Evolutionary conservation across 2,797 vertebrate species (phyloP).

Genomic region (Molossus molossus): DNA sequence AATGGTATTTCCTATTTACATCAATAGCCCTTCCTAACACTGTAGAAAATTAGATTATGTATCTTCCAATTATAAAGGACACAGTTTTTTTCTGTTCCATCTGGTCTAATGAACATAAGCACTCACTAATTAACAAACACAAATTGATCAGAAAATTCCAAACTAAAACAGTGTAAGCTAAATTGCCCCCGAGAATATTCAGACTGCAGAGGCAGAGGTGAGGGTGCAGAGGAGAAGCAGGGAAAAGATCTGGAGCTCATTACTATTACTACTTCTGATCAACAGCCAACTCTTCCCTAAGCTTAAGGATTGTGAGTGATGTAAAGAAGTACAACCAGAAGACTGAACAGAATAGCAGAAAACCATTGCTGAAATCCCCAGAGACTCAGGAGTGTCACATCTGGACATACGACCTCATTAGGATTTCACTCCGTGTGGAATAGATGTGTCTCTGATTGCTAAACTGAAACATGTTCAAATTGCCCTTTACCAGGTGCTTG

Average conservation of each 20-base stretch:
- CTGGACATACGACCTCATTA: conserved; percentile 65
- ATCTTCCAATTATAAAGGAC: conserved; percentile 36
- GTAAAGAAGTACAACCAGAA: neutral
- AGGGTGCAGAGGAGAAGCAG: neutral
- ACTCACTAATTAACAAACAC: neutral
- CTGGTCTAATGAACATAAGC: neutral
- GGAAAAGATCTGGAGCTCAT: neutral
- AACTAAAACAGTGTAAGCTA: neutral
- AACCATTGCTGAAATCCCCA: neutral
- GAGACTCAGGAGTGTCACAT: conserved; percentile 47
- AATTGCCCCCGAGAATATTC: conserved; percentile 44
- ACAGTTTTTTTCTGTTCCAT: conserved; percentile 2
- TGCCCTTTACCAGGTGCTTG: conserved; percentile 54
- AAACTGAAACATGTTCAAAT: conserved; percentile 46
- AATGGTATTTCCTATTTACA: neutral
- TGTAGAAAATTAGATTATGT: neutral
- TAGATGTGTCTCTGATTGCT: conserved; percentile 38
- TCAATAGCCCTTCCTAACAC: neutral
- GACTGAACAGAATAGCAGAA: neutral
- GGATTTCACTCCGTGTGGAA: conserved; percentile 54
- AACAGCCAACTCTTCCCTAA: neutral
- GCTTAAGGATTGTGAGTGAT: neutral
- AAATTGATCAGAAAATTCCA: conserved; percentile 41
- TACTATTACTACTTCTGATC: neutral
- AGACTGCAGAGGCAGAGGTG: neutral